These are phyloP conservation scores for Idaea straminata DNA, from an alignment of 2,888 invertebrate species.

Conservation along the genomic window DNA sequence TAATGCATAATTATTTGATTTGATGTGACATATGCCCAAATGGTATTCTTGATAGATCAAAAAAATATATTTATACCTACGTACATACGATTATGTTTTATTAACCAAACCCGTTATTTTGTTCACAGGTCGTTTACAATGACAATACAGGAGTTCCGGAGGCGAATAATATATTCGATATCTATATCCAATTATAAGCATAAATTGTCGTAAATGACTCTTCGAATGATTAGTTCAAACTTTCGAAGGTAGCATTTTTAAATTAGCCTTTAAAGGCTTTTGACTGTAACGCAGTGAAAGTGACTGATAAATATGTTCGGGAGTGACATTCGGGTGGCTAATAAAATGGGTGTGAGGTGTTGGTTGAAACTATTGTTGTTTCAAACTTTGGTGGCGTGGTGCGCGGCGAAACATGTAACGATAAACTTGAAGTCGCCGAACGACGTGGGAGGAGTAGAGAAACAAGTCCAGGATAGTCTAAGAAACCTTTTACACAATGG, in stretches of 20 bases:
- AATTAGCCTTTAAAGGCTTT: constrained; percentile 19
- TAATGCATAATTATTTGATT: constrained; percentile 32
- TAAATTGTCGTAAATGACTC: constrained; percentile 52
- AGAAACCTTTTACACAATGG: constrained; percentile 68
- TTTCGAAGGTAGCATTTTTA: constrained; percentile 29
- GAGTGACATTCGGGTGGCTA: constrained; percentile 55
- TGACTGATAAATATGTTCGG: constrained; percentile 51
- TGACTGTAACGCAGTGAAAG: constrained; percentile 27
- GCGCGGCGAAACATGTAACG: constrained; percentile 64
- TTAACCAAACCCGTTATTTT: constrained; percentile 37
- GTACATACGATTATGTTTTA: constrained; percentile 16
- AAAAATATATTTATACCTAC: constrained; percentile 23
- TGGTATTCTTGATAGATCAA: constrained; percentile 25
- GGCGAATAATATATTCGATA: constrained; percentile 55
- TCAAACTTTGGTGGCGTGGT: constrained; percentile 68
- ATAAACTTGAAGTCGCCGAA: constrained; percentile 39
- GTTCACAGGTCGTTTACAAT: constrained; percentile 71
- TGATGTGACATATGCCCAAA: constrained; percentile 36
- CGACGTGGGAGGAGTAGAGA: constrained; percentile 36
- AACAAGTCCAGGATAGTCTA: constrained; percentile 63
- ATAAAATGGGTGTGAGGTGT: constrained; percentile 71
- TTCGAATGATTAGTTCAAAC: constrained; percentile 24
- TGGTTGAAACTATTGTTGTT: constrained; percentile 68
- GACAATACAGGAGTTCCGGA: constrained; percentile 57
- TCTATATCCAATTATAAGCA: constrained; percentile 71